These are phyloP conservation scores for Ormyrus pomaceus DNA, from an alignment of 2,888 invertebrate genomes.

Conservation along the genomic window DNA sequence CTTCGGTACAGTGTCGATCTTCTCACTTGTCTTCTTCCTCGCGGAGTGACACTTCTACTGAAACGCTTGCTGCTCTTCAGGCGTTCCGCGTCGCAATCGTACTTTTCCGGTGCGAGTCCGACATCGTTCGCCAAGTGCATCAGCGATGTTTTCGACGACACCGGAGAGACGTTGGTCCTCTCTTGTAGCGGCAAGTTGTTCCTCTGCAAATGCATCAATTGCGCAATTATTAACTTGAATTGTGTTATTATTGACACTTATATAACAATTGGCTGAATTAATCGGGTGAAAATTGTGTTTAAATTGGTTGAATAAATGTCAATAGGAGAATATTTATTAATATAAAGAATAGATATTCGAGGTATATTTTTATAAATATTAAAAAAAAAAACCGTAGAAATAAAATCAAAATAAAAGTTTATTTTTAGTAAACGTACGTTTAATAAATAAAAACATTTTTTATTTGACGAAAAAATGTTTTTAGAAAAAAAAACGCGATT, in stretches of 20 bases:
- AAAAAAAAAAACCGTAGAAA: not conserved
- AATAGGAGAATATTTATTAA: not conserved
- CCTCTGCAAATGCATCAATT: slow-evolving; percentile 62
- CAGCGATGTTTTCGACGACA: slow-evolving; percentile 68
- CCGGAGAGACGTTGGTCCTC: slow-evolving; percentile 72
- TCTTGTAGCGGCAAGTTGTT: slow-evolving; percentile 72
- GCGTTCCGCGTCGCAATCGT: slow-evolving; percentile 81
- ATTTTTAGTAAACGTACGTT: too few species aligned
- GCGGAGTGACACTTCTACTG: slow-evolving; percentile 79
- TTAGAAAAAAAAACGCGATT: too few species aligned
- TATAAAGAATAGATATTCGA: not conserved
- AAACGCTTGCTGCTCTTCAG: slow-evolving; percentile 82
- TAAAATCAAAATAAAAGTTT: too few species aligned
- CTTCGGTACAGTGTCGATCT: slow-evolving; percentile 67
- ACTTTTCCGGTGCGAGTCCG: slow-evolving; percentile 68
- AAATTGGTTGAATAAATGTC: too few species aligned
- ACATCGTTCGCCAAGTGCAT: slow-evolving; percentile 69
- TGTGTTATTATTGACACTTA: too few species aligned
- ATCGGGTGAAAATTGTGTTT: too few species aligned
- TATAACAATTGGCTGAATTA: not conserved
- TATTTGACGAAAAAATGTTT: too few species aligned
- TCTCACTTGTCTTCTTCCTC: slow-evolving; percentile 75
- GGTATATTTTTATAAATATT: not conserved
- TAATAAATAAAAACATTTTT: too few species aligned
- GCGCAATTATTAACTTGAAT: not conserved